Percentiles rank a stretch among this genome's conserved stretches.
phyloP scores from a whole-genome alignment of 2,888 invertebrate genomes.

The Rotaria magnacalcarata region DNA sequence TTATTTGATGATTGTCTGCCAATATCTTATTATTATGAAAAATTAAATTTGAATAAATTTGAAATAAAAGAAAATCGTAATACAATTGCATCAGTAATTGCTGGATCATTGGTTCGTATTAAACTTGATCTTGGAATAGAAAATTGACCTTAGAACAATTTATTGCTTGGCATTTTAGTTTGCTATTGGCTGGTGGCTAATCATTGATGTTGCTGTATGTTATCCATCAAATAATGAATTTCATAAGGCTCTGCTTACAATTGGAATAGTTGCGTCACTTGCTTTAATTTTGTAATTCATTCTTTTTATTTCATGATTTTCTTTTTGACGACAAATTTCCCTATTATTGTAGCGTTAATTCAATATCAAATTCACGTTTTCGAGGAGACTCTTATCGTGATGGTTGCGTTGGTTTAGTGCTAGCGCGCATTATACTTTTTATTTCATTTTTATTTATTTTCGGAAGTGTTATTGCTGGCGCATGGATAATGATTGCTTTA shows the following conservation, averaged over 20 bases:
- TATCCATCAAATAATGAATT: not conserved
- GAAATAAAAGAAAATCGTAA: constrained; percentile 20
- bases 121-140: not conserved
- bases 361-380: constrained; percentile 23
- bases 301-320: not conserved
- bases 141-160: not conserved
- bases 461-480: not conserved
- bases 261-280: constrained; percentile 1
- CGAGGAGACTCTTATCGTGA: not conserved
- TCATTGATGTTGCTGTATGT: constrained; percentile 7
- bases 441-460: not conserved
- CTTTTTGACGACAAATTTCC: not conserved
- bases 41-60: constrained; percentile 17
- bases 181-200: not conserved
- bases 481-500: constrained; percentile 31
- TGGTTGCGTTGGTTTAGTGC: not conserved
- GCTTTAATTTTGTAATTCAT: constrained; percentile 9
- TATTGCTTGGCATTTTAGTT: not conserved
- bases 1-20: constrained; percentile 22
- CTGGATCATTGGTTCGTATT: not conserved
- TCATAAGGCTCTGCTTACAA: not conserved
- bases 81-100: not conserved
- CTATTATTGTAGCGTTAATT: not conserved
- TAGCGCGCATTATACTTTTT: not conserved
- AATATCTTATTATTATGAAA: not conserved